Evolutionary conservation across 2,888 invertebrate genomes (phyloP).

Genomic region (Heliconius cydno): DNA sequence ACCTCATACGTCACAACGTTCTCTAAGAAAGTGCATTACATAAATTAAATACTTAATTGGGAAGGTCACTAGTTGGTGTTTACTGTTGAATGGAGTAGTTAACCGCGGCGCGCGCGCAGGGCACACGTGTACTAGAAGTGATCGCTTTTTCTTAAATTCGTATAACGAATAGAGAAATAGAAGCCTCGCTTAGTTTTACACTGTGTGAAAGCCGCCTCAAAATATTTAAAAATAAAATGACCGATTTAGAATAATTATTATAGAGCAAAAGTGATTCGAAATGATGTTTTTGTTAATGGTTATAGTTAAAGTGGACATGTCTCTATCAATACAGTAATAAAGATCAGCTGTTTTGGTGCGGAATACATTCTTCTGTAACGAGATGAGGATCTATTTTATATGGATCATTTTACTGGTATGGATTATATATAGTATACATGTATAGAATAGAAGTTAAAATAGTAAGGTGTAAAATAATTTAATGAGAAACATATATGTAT

Average conservation of each 20-base stretch:
- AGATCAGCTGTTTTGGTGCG: conserved; percentile 62
- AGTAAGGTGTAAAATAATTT: not conserved
- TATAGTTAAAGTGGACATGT: conserved; percentile 76
- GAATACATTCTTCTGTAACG: conserved; percentile 62
- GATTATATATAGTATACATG: conserved; percentile 12
- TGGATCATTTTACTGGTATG: conserved; percentile 78
- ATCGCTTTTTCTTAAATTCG: conserved; percentile 67
- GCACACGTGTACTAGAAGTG: conserved; percentile 81
- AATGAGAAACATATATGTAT: not conserved
- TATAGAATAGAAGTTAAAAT: not conserved
- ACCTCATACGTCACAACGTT: conserved; percentile 58
- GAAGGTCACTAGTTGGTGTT: conserved; percentile 71
- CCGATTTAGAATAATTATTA: conserved; percentile 36
- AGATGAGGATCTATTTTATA: conserved; percentile 72
- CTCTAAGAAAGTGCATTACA: conserved; percentile 79
- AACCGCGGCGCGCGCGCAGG: conserved; percentile 74
- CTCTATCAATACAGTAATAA: conserved; percentile 78
- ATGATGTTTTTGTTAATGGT: conserved; percentile 70
- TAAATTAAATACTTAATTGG: conserved; percentile 81
- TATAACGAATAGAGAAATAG: conserved; percentile 63
- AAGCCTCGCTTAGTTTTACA: conserved; percentile 78
- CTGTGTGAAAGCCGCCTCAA: conserved; percentile 56
- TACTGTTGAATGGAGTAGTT: conserved; percentile 69
- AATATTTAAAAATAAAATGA: conserved; percentile 40
- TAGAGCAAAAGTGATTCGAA: conserved; percentile 41